Conservation (phyloP, 2,797 vertebrate species). For the Loris lydekkerianus region DNA sequence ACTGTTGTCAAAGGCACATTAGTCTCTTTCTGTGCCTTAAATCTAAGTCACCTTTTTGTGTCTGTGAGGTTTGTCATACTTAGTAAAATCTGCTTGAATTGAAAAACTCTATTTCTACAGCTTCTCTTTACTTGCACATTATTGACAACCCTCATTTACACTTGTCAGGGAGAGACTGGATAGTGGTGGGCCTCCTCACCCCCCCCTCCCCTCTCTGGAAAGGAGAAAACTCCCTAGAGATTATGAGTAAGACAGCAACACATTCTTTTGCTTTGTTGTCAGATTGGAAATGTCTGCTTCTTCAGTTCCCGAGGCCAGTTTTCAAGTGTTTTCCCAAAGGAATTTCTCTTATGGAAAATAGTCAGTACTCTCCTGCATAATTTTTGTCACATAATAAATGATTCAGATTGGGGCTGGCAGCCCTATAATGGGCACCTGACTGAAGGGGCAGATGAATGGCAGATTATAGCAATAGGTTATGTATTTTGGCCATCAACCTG, state of each 20-base stretch:
- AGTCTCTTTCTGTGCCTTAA: background rate
- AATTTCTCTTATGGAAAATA: conserved; percentile 43
- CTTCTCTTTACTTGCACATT: background rate
- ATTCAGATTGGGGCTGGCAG: conserved; percentile 41
- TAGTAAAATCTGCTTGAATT: background rate
- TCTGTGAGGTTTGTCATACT: background rate
- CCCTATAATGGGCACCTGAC: background rate
- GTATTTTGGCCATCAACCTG: background rate
- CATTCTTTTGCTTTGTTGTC: conserved; percentile 44
- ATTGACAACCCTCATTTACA: conserved; percentile 27
- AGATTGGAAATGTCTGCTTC: conserved; percentile 31
- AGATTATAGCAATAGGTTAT: background rate
- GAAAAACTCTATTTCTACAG: conserved; percentile 55
- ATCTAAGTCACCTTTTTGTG: background rate
- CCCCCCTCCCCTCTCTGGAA: background rate
- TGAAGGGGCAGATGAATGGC: conserved; percentile 26
- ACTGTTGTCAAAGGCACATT: conserved; percentile 2
- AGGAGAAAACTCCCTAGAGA: background rate
- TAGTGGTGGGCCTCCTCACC: background rate
- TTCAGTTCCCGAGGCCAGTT: conserved; percentile 60
- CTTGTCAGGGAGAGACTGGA: background rate
- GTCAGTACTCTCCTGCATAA: conserved; percentile 43
- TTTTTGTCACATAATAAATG: conserved; percentile 48
- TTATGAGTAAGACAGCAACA: background rate
- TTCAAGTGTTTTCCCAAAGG: conserved; percentile 56